phyloP scores from a whole-genome alignment of 2,113 vertebrate genomes.

The Halcyon senegalensis region DNA sequence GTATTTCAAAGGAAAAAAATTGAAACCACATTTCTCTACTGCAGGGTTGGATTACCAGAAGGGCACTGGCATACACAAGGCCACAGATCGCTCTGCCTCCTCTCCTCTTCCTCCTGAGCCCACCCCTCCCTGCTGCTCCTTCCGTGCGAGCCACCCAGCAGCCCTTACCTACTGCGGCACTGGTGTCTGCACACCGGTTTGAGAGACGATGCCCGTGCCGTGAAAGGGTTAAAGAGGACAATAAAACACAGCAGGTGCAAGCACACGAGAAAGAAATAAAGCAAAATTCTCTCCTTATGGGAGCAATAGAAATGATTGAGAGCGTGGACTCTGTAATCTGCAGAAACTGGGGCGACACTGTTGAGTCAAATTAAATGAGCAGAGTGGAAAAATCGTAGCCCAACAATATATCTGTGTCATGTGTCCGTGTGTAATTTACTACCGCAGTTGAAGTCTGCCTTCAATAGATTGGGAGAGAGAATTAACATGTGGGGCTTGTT shows the following conservation, averaged over 20 bases:
- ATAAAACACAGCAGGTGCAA: constrained; percentile 68
- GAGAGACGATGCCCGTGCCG: rapidly evolving
- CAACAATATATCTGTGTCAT: background rate
- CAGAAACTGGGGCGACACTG: background rate
- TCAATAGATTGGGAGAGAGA: background rate
- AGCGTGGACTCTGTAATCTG: background rate
- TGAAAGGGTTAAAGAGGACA: constrained; percentile 21
- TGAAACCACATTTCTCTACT: constrained; percentile 57
- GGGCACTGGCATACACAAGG: background rate
- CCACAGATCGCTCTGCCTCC: background rate
- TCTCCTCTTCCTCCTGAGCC: background rate
- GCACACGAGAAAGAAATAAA: background rate
- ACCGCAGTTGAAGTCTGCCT: background rate
- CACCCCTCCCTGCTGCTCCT: background rate
- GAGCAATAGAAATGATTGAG: constrained; percentile 63
- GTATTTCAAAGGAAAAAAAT: constrained; percentile 45
- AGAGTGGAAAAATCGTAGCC: background rate
- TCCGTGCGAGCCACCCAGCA: background rate
- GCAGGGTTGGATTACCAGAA: background rate
- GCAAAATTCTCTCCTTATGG: constrained; percentile 39
- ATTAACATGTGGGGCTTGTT: background rate
- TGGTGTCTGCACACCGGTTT: rapidly evolving
- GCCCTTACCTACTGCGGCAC: background rate
- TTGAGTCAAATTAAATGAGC: constrained; percentile 30
- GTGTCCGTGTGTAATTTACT: background rate